Conservation (phyloP, 2,888 invertebrate genomes). For the Pharmacophagus antenor region DNA sequence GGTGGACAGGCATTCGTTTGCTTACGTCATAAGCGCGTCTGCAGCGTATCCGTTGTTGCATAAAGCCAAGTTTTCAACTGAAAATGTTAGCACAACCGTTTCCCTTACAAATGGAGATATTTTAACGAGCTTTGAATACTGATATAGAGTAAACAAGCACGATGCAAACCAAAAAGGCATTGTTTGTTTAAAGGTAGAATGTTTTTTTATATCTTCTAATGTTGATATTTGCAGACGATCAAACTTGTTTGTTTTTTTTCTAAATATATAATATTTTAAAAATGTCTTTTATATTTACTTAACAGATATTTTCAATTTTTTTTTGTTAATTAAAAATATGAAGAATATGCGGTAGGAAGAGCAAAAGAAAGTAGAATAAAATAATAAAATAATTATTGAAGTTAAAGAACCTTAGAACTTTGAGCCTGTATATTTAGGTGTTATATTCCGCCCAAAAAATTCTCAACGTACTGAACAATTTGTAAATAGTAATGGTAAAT, state of each 20-base stretch:
- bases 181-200: background rate
- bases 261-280: background rate
- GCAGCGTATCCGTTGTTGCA: conserved; percentile 3
- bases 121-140: conserved; percentile 19
- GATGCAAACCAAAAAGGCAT: background rate
- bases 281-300: background rate
- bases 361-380: no score
- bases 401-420: no score
- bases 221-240: background rate
- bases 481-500: no score
- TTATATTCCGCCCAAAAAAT: no score
- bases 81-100: conserved; percentile 11
- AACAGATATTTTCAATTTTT: no score
- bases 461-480: no score
- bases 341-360: no score
- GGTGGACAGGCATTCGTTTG: background rate
- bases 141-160: conserved; percentile 8
- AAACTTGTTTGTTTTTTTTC: background rate
- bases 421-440: no score
- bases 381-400: no score
- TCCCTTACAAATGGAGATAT: conserved; percentile 1
- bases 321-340: no score
- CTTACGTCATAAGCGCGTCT: background rate
- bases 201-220: background rate
- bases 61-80: conserved; percentile 10